Percentiles rank a stretch among this genome's conserved stretches.
These are phyloP conservation scores for Cylas formicarius DNA, from an alignment of 1,140 invertebrate species.

Conservation along the genomic window DNA sequence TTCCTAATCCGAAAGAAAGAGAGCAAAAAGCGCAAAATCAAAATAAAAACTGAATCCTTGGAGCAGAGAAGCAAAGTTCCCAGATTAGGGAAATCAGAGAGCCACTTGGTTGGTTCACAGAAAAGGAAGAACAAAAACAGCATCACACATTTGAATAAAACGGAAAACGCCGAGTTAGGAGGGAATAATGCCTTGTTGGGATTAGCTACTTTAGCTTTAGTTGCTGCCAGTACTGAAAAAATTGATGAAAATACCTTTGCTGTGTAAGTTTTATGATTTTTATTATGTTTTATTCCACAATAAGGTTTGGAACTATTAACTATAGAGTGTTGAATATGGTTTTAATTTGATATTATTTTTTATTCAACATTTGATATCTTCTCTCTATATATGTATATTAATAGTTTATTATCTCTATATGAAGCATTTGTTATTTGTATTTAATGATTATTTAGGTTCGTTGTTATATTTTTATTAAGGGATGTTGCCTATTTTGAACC, in stretches of 20 bases:
- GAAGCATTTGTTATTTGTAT: no score
- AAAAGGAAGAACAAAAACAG: constrained; percentile 45
- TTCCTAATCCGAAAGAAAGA: constrained; percentile 71
- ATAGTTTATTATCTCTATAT: no score
- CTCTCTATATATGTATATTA: constrained; percentile 12
- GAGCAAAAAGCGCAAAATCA: constrained; percentile 58
- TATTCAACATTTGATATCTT: constrained; percentile 6
- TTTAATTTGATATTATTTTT: constrained; percentile 3
- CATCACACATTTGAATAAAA: constrained; percentile 38
- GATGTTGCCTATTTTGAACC: no score
- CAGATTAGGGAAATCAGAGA: constrained; percentile 7
- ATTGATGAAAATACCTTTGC: constrained; percentile 23
- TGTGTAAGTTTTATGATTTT: background rate
- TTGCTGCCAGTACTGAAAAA: constrained; percentile 42
- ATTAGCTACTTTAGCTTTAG: constrained; percentile 50
- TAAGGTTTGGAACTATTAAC: constrained; percentile 3
- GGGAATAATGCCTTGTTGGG: constrained; percentile 44
- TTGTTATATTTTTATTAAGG: no score
- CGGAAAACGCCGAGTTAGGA: constrained; percentile 35
- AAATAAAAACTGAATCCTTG: constrained; percentile 18
- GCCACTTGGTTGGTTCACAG: constrained; percentile 46
- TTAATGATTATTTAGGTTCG: no score
- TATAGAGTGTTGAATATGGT: constrained; percentile 15
- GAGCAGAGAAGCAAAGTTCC: constrained; percentile 9
- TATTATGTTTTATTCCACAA: background rate